Evolutionary conservation across 2,113 vertebrate species (phyloP).

Genomic region (Chamaetylas fuelleborni): DNA sequence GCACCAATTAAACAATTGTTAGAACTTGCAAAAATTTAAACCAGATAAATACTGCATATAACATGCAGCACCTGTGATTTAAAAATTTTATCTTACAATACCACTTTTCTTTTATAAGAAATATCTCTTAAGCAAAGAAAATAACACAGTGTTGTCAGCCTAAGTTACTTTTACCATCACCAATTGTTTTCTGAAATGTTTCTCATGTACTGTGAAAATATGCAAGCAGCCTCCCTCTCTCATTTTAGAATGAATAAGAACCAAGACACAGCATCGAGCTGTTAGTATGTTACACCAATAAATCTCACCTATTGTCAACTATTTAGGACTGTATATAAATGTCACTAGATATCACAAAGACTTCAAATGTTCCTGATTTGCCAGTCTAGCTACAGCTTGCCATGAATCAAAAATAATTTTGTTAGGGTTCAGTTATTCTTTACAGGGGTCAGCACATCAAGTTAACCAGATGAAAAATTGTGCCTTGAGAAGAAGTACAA

Average conservation of each 20-base stretch:
- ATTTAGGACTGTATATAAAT: not conserved
- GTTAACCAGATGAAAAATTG: conserved; percentile 1
- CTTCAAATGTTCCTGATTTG: not conserved
- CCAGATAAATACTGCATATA: not conserved
- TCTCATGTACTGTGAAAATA: not conserved
- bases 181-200: not conserved
- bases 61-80: not conserved
- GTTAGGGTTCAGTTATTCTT: not conserved
- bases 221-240: not conserved
- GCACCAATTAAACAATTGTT: not conserved
- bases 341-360: not conserved
- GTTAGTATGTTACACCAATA: accelerated
- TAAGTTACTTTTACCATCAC: not conserved
- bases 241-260: not conserved
- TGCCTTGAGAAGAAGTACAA: not conserved
- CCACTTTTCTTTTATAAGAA: not conserved
- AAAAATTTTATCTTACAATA: not conserved
- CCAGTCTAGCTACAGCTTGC: not conserved
- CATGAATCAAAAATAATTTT: not conserved
- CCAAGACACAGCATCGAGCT: not conserved
- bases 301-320: not conserved
- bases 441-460: not conserved
- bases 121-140: not conserved
- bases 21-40: not conserved
- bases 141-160: not conserved